phyloP scores from a whole-genome alignment of 2,113 vertebrate genomes.

The Cettia cetti region DNA sequence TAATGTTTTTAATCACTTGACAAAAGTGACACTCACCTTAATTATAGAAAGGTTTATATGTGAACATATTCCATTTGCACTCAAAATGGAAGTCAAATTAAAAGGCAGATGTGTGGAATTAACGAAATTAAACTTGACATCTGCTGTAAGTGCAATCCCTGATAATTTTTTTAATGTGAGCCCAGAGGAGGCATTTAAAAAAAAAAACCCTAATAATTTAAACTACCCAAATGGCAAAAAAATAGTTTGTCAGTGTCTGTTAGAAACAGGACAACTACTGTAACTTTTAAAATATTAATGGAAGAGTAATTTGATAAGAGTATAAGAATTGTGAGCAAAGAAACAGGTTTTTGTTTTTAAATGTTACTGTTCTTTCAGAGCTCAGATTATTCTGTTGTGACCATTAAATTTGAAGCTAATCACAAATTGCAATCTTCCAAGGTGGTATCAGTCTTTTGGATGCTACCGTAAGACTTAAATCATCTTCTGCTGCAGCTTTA shows the following conservation, averaged over 20 bases:
- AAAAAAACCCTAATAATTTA: not conserved
- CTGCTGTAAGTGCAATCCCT: not conserved
- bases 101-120: slow-evolving; percentile 29
- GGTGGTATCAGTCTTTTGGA: not conserved
- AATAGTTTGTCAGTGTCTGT: not conserved
- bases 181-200: not conserved
- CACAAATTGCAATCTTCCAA: not conserved
- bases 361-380: not conserved
- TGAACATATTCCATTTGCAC: not conserved
- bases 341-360: not conserved
- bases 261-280: not conserved
- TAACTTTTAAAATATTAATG: not conserved
- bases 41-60: slow-evolving; percentile 18
- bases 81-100: slow-evolving; percentile 40
- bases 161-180: not conserved
- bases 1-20: slow-evolving; percentile 50
- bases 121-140: slow-evolving; percentile 42
- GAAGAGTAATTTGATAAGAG: not conserved
- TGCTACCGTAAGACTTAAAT: not conserved
- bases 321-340: not conserved
- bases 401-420: not conserved
- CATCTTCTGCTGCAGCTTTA: not conserved
- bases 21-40: slow-evolving; percentile 38
- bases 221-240: not conserved
- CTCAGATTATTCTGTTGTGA: not conserved